Conservation (phyloP, 2,797 vertebrate species). For the Schizopygopsis malacanthus region DNA sequence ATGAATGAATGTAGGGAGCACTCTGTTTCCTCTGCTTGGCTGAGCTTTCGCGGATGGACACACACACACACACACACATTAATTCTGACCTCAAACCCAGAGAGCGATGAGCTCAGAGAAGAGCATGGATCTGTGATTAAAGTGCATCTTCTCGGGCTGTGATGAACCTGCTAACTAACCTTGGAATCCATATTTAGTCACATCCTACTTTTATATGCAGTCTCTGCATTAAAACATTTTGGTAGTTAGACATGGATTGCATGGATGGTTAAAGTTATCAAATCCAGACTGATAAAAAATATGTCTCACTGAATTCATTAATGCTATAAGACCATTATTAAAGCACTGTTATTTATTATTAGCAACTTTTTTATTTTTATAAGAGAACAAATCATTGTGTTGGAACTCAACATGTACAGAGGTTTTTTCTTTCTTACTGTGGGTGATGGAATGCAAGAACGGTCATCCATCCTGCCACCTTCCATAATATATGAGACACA, state of each 20-base stretch:
- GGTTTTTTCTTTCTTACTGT: conserved; percentile 5
- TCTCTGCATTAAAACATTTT: background rate
- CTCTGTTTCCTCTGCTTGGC: background rate
- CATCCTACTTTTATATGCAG: background rate
- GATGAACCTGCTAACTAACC: conserved; percentile 5
- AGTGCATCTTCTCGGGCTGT: background rate
- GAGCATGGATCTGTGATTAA: conserved; percentile 50
- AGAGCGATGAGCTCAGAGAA: conserved; percentile 16
- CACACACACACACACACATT: background rate
- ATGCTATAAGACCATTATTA: background rate
- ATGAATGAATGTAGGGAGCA: conserved; percentile 59
- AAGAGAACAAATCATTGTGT: background rate
- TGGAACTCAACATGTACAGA: background rate
- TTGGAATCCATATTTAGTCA: background rate
- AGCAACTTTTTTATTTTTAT: background rate
- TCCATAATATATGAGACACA: conserved; percentile 79
- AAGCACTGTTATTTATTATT: background rate
- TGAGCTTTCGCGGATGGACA: conserved; percentile 28
- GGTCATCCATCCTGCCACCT: conserved; percentile 56
- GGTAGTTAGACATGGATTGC: background rate
- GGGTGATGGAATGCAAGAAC: conserved; percentile 57
- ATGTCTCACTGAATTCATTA: background rate
- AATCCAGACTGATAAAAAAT: background rate
- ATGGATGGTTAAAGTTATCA: background rate
- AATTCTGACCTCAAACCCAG: conserved; percentile 43